These are phyloP conservation scores for Carpatolechia fugitivella DNA, from an alignment of 2,888 invertebrate species.

Conservation along the genomic window DNA sequence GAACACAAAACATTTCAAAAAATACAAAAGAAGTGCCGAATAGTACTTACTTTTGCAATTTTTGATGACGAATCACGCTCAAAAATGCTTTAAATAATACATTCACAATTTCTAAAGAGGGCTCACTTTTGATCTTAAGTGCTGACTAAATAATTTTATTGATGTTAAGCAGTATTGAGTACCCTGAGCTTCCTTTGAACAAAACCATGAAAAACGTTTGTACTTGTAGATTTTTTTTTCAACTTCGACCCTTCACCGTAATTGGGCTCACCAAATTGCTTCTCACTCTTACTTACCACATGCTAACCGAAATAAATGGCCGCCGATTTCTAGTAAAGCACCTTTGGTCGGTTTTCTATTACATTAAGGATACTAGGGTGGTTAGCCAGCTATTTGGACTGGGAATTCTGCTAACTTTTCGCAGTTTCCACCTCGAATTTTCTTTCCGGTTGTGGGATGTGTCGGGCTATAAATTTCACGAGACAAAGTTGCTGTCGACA, in stretches of 20 bases:
- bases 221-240: not conserved
- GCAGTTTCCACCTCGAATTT: not conserved
- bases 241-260: conserved; percentile 24
- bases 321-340: conserved; percentile 49
- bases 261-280: conserved; percentile 57
- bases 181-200: not conserved
- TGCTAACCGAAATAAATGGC: conserved; percentile 54
- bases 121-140: not conserved
- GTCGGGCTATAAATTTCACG: conserved; percentile 14
- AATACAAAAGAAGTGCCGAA: too few relatives aligned
- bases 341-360: conserved; percentile 43
- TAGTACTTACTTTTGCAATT: not conserved
- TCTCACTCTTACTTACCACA: conserved; percentile 52
- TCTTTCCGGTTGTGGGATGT: not conserved
- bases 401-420: conserved; percentile 8
- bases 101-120: not conserved
- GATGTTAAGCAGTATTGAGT: not conserved
- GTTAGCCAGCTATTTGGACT: conserved; percentile 31
- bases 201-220: not conserved
- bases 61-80: not conserved
- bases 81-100: not conserved
- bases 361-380: conserved; percentile 33
- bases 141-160: not conserved
- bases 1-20: too few relatives aligned
- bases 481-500: conserved; percentile 12